Base-by-base conservation (phyloP, 2,888 invertebrate genomes). In the Microchrysa polita region DNA sequence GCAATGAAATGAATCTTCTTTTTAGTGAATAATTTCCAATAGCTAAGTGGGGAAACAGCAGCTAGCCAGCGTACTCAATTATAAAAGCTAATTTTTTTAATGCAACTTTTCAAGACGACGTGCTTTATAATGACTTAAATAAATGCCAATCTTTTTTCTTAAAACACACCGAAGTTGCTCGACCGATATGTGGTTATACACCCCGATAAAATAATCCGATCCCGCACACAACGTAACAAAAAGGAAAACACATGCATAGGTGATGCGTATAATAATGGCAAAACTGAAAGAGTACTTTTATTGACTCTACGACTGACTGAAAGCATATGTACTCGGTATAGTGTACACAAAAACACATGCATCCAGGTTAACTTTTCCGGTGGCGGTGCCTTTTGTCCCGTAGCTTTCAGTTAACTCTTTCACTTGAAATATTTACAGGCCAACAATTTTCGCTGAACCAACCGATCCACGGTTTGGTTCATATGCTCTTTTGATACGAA, bases 271-370 rank as follows among this genome's bases (percentile, higher is more conserved):
- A 61, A 61, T 14, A 48, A 48, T 48, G 12, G 65, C 65, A 65
- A 53, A 42, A n/a, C 59, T 60, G 52, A 53, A 74, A 34, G 73
- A 67, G 74, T 71, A 74, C 63, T 74, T 74, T 72, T 73, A 61
- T 74, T 61, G 74, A 27, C 48, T 48, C 48, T 48, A 34, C 7
- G 48, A 48, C 48, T 48, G 48, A n/a, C 52, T 57, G 61, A 53
- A 72, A 73, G 67, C 57, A 55, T 52, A 60, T 69, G 40, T 65
- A n/a, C n/a, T n/a, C n/a, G n/a, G n/a, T n/a, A n/a, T n/a, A n/a
- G n/a, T n/a, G n/a, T n/a, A n/a, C n/a, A n/a, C n/a, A n/a, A n/a
- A n/a, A n/a, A n/a, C 9, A 22, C 65, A 20, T 65, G n/a, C 48
- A 20, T 10, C 4, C 55, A 55, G 18, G 18, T 40, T n/a, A 18